Evolutionary conservation across 2,113 vertebrate genomes (phyloP).

Genomic region (Anarhynchus alexandrinus): DNA sequence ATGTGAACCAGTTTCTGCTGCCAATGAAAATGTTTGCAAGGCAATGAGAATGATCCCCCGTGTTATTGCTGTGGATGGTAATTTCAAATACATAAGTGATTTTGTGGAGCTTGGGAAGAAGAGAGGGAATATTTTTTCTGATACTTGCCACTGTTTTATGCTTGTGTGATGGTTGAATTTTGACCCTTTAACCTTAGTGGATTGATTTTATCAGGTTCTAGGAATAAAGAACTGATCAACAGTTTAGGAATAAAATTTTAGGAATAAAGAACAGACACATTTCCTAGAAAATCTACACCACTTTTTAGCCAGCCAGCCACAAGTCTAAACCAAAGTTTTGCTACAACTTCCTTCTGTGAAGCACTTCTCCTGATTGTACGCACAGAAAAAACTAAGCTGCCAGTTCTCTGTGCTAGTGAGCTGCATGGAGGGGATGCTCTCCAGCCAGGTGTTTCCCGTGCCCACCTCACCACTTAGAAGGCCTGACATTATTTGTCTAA

Average conservation of each 20-base stretch:
- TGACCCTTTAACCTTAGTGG: background rate
- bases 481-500: background rate
- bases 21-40: background rate
- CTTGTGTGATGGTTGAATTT: fast-evolving
- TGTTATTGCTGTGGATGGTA: background rate
- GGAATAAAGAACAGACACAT: background rate
- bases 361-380: background rate
- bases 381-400: background rate
- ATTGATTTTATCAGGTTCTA: background rate
- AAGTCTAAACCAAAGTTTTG: background rate
- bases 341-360: background rate
- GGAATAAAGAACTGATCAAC: background rate
- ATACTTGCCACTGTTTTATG: background rate
- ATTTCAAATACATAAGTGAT: background rate
- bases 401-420: background rate
- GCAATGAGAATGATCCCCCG: fast-evolving
- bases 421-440: background rate
- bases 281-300: background rate
- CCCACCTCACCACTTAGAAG: background rate
- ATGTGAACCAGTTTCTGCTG: background rate
- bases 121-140: background rate
- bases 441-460: background rate
- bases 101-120: background rate
- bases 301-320: background rate
- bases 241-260: background rate